phyloP scores from a whole-genome alignment of 2,113 vertebrate species.

The Hystrix cristata region DNA sequence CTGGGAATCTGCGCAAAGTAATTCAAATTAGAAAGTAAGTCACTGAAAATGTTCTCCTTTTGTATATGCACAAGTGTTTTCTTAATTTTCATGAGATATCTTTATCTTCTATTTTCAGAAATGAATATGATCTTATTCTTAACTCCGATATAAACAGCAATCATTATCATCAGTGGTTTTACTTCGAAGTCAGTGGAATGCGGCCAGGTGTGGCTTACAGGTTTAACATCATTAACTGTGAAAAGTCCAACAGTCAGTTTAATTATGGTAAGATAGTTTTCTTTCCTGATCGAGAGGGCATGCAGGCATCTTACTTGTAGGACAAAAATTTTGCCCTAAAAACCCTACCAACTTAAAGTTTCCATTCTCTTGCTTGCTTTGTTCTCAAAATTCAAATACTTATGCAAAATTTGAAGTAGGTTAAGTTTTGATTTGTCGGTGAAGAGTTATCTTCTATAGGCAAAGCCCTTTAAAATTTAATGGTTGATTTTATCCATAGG shows the following conservation, averaged over 20 bases:
- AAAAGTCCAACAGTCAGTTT: slow-evolving; percentile 99
- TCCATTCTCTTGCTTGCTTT: slow-evolving; percentile 53
- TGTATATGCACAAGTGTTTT: slow-evolving; percentile 41
- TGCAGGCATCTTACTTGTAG: neutral
- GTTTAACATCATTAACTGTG: slow-evolving; percentile 99
- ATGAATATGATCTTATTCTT: slow-evolving; percentile 98
- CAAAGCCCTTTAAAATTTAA: slow-evolving; percentile 38
- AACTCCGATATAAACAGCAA: slow-evolving; percentile 99
- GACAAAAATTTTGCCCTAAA: neutral
- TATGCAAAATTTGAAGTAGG: neutral
- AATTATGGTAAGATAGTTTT: slow-evolving; percentile 94
- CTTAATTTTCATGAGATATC: slow-evolving; percentile 69
- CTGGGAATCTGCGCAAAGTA: slow-evolving; percentile 98
- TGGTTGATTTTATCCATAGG: slow-evolving; percentile 25
- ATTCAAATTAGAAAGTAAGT: slow-evolving; percentile 98
- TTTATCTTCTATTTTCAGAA: slow-evolving; percentile 89
- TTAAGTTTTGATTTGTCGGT: slow-evolving; percentile 27
- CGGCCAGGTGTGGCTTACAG: slow-evolving; percentile 92
- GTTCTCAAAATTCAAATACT: slow-evolving; percentile 14
- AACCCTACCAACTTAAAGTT: neutral
- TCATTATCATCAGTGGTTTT: slow-evolving; percentile 99
- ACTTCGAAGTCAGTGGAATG: slow-evolving; percentile 99
- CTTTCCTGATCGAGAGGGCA: neutral
- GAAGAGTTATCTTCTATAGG: neutral
- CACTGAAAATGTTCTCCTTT: slow-evolving; percentile 63